A percentile compares a stretch with the other conserved stretches of the same genome.
Evolutionary conservation across 1,140 invertebrate genomes (phyloP).

Genomic region (Lepidostoma basale): DNA sequence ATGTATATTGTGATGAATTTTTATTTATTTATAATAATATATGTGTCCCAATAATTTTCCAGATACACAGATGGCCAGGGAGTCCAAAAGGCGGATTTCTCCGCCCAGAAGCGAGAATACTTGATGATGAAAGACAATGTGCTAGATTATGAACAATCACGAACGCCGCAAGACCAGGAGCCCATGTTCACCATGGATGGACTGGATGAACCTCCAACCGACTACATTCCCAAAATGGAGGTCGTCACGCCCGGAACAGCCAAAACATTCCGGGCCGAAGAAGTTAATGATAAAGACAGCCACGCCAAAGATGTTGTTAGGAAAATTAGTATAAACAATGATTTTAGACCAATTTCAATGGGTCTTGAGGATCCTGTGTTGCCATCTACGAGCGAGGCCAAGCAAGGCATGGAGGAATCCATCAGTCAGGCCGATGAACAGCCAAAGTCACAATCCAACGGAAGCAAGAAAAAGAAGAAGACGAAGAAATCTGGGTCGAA

Average conservation of each 20-base stretch:
- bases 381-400: constrained; percentile 51
- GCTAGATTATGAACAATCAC: constrained; percentile 48
- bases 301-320: constrained; percentile 57
- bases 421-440: constrained; percentile 50
- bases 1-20: no score
- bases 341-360: constrained; percentile 64
- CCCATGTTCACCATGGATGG: constrained; percentile 73
- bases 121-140: constrained; percentile 51
- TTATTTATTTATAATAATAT: no score
- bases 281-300: constrained; percentile 54
- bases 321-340: constrained; percentile 65
- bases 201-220: constrained; percentile 57
- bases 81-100: constrained; percentile 58
- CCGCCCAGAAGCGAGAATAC: constrained; percentile 52
- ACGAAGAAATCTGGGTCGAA: constrained; percentile 80
- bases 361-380: constrained; percentile 51
- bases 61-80: constrained; percentile 60
- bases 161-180: constrained; percentile 56
- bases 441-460: constrained; percentile 52
- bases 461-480: constrained; percentile 74
- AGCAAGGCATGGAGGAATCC: constrained; percentile 47
- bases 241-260: constrained; percentile 43
- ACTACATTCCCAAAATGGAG: constrained; percentile 50
- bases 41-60: constrained; percentile 42
- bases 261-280: constrained; percentile 56